Evolutionary conservation across 2,113 vertebrate species (phyloP).

Genomic region (Tachycineta bicolor): DNA sequence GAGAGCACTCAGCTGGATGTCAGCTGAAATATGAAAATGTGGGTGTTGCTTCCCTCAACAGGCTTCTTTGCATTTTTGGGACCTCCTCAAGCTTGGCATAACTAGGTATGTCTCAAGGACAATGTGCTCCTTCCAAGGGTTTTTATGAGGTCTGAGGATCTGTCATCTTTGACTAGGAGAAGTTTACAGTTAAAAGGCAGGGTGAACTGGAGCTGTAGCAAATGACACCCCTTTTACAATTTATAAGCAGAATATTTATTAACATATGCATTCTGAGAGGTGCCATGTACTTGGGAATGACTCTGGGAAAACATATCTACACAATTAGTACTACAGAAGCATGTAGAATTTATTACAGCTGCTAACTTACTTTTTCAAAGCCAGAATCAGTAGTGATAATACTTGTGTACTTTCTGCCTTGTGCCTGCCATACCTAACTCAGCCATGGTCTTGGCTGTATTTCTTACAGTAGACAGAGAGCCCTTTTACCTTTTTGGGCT

Average conservation of each 20-base stretch:
- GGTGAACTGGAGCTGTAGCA: neutral
- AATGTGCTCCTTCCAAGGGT: neutral
- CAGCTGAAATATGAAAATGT: slow-evolving; percentile 1
- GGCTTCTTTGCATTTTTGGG: neutral
- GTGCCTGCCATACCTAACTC: neutral
- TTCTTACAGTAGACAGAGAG: neutral
- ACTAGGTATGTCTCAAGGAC: neutral
- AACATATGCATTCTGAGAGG: neutral
- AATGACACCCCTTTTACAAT: rapidly evolving
- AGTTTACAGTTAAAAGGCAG: neutral
- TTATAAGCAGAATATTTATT: neutral
- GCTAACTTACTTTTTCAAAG: neutral
- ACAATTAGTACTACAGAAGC: neutral
- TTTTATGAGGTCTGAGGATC: neutral
- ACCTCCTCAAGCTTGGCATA: neutral
- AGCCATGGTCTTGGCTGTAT: neutral
- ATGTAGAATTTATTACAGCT: neutral
- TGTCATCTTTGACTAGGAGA: neutral
- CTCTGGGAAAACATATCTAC: neutral
- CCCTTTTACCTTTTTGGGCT: neutral
- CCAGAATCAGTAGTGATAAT: neutral
- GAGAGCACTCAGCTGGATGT: slow-evolving; percentile 4
- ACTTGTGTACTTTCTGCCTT: neutral
- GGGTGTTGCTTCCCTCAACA: neutral
- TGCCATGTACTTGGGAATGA: neutral